These are phyloP conservation scores for Hephaestus fuliginosus DNA, from an alignment of 2,797 vertebrate species.

Conservation along the genomic window DNA sequence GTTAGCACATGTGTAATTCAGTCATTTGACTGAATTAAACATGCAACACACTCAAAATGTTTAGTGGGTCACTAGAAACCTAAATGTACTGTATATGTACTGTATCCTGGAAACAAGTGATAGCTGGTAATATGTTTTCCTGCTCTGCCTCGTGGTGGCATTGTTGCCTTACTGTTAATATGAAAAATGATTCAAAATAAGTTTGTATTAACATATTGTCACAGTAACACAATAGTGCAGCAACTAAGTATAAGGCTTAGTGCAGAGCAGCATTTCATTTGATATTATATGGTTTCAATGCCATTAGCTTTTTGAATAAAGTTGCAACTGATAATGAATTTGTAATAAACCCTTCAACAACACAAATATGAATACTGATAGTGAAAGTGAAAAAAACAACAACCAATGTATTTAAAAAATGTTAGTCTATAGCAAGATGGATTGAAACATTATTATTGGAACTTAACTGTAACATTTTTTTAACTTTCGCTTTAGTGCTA, in stretches of 20 bases:
- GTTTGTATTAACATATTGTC: neutral
- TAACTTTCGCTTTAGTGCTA: too few relatives aligned
- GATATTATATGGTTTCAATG: neutral
- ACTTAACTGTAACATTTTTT: too few relatives aligned
- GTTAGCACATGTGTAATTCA: neutral
- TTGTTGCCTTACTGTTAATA: neutral
- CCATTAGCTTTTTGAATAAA: neutral
- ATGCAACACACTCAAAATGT: neutral
- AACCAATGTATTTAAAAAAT: too few relatives aligned
- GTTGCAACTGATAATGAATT: neutral
- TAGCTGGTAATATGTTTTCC: neutral
- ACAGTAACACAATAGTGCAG: neutral
- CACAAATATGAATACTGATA: too few relatives aligned
- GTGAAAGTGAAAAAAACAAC: too few relatives aligned
- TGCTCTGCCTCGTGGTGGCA: neutral
- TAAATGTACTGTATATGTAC: neutral
- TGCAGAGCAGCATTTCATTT: neutral
- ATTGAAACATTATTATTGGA: too few relatives aligned
- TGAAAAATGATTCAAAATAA: neutral
- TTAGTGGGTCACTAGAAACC: neutral
- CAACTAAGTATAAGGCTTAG: neutral
- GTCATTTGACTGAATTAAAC: neutral
- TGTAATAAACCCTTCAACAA: too few relatives aligned
- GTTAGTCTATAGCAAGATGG: too few relatives aligned
- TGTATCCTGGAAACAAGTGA: neutral